Evolutionary conservation across 1,140 invertebrate genomes (phyloP).

Genomic region (Gerris buenoi): DNA sequence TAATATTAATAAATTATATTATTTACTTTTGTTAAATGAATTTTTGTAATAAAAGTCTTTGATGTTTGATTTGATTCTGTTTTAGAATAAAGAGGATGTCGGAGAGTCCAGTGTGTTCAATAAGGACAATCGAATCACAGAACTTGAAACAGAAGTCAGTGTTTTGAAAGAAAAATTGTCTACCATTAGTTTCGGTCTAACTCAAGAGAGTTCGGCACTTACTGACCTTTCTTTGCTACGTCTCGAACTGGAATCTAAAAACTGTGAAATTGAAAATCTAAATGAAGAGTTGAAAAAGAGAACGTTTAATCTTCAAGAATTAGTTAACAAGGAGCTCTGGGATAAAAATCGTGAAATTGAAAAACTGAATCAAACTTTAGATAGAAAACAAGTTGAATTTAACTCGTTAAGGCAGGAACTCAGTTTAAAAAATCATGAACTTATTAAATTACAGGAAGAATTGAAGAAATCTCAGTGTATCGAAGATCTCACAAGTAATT

Average conservation of each 20-base stretch:
- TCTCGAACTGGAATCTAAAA: slow-evolving; percentile 1
- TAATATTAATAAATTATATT: too few relatives aligned
- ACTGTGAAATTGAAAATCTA: slow-evolving; percentile 34
- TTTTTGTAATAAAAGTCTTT: too few relatives aligned
- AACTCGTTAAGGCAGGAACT: slow-evolving; percentile 4
- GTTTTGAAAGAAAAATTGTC: background rate
- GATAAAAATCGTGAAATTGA: slow-evolving; percentile 54
- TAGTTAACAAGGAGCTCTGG: slow-evolving; percentile 53
- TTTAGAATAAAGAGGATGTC: background rate
- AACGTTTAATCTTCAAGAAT: slow-evolving; percentile 41
- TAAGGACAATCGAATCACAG: slow-evolving; percentile 2
- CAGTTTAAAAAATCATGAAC: slow-evolving; percentile 2
- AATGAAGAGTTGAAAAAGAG: slow-evolving; percentile 41
- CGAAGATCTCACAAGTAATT: background rate
- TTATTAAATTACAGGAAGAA: slow-evolving; percentile 4
- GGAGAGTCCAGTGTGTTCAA: background rate
- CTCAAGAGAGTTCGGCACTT: background rate
- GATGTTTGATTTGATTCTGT: too few relatives aligned
- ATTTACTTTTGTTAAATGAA: too few relatives aligned
- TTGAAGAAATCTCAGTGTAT: background rate
- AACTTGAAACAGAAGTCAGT: slow-evolving; percentile 3
- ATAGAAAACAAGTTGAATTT: slow-evolving; percentile 26
- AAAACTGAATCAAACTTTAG: slow-evolving; percentile 32
- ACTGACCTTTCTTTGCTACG: background rate
- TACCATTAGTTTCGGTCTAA: background rate